Conservation (phyloP, 2,797 vertebrate genomes). For the Myotis myotis region DNA sequence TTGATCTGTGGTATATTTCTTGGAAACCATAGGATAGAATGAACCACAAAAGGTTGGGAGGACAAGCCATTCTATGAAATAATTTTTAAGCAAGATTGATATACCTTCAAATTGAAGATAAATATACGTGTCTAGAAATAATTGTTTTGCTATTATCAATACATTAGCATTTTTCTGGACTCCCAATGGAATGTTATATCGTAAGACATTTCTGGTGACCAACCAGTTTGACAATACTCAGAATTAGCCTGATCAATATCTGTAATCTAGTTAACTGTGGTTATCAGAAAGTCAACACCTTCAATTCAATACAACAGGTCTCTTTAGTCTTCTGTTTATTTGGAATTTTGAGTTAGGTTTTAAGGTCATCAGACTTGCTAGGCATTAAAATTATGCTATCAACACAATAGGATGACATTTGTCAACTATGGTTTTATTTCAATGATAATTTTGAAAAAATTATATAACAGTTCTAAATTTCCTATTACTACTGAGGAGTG, state of each 20-base stretch:
- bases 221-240: neutral
- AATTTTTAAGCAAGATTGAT: conserved; percentile 66
- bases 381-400: neutral
- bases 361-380: neutral
- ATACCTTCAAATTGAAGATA: conserved; percentile 40
- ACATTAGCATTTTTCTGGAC: neutral
- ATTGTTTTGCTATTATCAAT: neutral
- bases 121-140: neutral
- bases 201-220: neutral
- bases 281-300: neutral
- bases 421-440: neutral
- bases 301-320: neutral
- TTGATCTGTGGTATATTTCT: conserved; percentile 68
- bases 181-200: neutral
- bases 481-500: neutral
- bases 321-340: neutral
- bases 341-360: neutral
- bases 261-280: neutral
- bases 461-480: neutral
- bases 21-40: conserved; percentile 55
- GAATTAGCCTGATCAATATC: neutral
- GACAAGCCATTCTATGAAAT: conserved; percentile 54
- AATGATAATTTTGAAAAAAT: neutral
- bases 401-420: neutral
- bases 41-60: conserved; percentile 20